Conservation (phyloP, 2,113 vertebrate genomes). For the Oophaga pumilio region DNA sequence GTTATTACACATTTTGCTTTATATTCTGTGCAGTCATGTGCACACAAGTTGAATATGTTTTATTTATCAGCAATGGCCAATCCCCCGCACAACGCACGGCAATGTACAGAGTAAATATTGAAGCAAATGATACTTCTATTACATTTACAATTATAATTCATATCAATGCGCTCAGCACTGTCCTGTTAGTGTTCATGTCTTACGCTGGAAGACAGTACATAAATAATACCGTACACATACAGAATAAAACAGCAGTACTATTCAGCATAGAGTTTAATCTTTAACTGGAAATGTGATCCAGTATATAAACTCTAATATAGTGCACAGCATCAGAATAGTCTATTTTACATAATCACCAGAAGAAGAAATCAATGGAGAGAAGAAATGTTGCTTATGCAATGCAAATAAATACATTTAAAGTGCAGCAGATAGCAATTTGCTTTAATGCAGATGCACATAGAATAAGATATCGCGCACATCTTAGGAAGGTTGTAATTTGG, state of each 20-base stretch:
- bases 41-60: neutral
- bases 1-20: neutral
- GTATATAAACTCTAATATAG: conserved; percentile 7
- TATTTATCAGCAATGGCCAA: conserved; percentile 3
- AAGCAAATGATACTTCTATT: conserved; percentile 1
- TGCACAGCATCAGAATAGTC: neutral
- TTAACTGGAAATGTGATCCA: neutral
- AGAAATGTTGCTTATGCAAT: conserved; percentile 54
- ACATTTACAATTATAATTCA: conserved; percentile 33
- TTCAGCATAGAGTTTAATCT: neutral
- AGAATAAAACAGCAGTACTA: neutral
- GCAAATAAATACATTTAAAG: conserved; percentile 63
- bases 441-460: conserved; percentile 65
- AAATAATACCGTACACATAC: neutral
- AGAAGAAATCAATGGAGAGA: conserved; percentile 65
- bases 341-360: conserved; percentile 47
- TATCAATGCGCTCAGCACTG: neutral
- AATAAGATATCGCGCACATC: conserved; percentile 67
- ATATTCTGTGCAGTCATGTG: neutral
- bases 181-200: conserved; percentile 2
- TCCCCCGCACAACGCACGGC: neutral
- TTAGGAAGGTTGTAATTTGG: conserved; percentile 64
- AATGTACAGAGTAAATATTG: neutral
- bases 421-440: conserved; percentile 63
- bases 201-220: neutral